Percentiles rank a stretch among this genome's conserved stretches.
These are phyloP conservation scores for Synodontis membranacea DNA, from an alignment of 2,113 vertebrate genomes.

Conservation along the genomic window DNA sequence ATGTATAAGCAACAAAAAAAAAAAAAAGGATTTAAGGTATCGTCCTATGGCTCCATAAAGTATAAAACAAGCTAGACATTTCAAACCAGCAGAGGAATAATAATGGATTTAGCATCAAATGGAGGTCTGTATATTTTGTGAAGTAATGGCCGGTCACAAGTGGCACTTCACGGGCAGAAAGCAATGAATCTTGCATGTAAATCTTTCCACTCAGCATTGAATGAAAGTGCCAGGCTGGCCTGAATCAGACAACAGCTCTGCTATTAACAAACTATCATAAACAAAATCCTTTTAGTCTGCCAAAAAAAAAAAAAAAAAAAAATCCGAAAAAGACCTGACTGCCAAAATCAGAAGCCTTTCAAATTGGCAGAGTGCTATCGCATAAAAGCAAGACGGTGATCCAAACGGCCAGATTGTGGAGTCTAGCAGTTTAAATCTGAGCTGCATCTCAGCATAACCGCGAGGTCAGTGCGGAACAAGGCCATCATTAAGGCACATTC, in stretches of 20 bases:
- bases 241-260: background rate
- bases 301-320: background rate
- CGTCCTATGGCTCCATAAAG: background rate
- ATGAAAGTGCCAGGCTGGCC: slow-evolving; percentile 7
- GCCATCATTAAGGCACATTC: background rate
- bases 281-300: slow-evolving; percentile 30
- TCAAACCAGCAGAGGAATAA: background rate
- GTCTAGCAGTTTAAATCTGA: slow-evolving; percentile 32
- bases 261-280: slow-evolving; percentile 40
- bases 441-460: slow-evolving; percentile 20
- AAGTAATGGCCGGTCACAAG: background rate
- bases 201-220: background rate
- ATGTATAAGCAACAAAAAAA: too few relatives aligned
- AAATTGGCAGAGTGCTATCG: background rate
- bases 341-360: slow-evolving; percentile 33
- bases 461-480: background rate
- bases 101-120: background rate
- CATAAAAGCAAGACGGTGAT: slow-evolving; percentile 4
- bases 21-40: background rate
- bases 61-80: background rate
- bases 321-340: background rate
- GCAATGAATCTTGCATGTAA: background rate
- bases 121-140: background rate
- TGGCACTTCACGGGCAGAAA: background rate
- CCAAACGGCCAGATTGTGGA: slow-evolving; percentile 45